phyloP scores from a whole-genome alignment of 2,888 invertebrate genomes.

The Oscheius sp. region DNA sequence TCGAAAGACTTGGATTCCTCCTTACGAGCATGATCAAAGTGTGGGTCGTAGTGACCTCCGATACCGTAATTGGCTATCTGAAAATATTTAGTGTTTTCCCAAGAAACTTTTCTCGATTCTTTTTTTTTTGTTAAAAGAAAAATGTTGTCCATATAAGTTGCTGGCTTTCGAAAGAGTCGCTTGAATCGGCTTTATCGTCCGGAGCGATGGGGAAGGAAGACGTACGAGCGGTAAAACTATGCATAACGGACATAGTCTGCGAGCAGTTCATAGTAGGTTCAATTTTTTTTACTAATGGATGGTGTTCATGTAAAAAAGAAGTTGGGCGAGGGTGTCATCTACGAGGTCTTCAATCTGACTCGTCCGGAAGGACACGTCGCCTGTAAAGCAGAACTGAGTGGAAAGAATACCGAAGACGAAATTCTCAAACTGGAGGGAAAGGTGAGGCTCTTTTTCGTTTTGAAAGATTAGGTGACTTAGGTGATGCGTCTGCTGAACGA shows the following conservation, averaged over 20 bases:
- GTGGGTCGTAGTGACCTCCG: constrained; percentile 97
- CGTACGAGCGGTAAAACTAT: constrained; percentile 39
- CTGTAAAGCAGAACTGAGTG: constrained; percentile 49
- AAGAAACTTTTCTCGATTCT: background rate
- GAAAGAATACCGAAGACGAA: constrained; percentile 47
- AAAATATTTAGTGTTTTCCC: background rate
- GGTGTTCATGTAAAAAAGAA: constrained; percentile 49
- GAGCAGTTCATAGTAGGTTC: constrained; percentile 43
- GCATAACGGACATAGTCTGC: constrained; percentile 45
- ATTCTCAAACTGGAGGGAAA: constrained; percentile 48
- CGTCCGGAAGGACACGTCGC: constrained; percentile 42
- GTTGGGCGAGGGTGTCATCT: constrained; percentile 54
- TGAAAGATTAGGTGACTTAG: no score
- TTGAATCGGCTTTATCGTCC: background rate
- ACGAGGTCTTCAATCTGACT: constrained; percentile 46
- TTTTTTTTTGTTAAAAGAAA: no score
- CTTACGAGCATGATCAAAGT: constrained; percentile 82
- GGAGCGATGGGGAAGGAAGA: constrained; percentile 27
- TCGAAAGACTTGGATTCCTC: constrained; percentile 76
- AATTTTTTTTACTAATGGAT: no score
- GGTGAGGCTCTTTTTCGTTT: no score
- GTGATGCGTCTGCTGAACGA: constrained; percentile 45
- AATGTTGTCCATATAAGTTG: no score
- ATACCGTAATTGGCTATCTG: constrained; percentile 39
- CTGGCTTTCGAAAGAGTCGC: no score